Evolutionary conservation across 1,140 invertebrate genomes (phyloP).

Genomic region (Dendroctonus valens): DNA sequence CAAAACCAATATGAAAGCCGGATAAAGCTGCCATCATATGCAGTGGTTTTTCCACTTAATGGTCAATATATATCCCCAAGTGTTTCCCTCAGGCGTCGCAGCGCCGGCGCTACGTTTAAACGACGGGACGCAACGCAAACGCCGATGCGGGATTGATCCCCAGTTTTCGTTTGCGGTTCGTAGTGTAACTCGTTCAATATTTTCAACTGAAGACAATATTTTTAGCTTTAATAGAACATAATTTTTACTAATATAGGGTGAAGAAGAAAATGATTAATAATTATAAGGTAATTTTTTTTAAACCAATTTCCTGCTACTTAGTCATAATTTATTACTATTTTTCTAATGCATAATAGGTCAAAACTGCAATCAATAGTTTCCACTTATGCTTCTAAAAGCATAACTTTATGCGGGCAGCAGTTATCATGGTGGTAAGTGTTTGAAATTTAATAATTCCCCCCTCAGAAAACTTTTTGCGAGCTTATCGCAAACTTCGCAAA

Average conservation of each 20-base stretch:
- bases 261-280: conserved; percentile 30
- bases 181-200: conserved; percentile 18
- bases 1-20: not conserved
- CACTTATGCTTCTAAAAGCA: conserved; percentile 14
- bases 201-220: conserved; percentile 29
- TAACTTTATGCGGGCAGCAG: not conserved
- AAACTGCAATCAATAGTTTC: conserved; percentile 23
- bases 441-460: not conserved
- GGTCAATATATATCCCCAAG: conserved; percentile 30
- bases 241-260: conserved; percentile 31
- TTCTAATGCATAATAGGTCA: conserved; percentile 16
- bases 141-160: conserved; percentile 26
- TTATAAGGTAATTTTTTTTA: conserved; percentile 26
- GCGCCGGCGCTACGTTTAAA: conserved; percentile 11
- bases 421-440: not conserved
- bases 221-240: conserved; percentile 26
- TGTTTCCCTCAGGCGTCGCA: conserved; percentile 7
- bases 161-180: conserved; percentile 29
- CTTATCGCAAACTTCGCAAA: not conserved
- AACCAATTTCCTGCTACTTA: not conserved
- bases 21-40: conserved; percentile 15
- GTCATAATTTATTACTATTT: not conserved
- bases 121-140: conserved; percentile 16
- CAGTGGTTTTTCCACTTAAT: conserved; percentile 23
- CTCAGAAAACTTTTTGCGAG: not conserved